Conservation (phyloP, 2,797 vertebrate species). For the Capromys pilorides region DNA sequence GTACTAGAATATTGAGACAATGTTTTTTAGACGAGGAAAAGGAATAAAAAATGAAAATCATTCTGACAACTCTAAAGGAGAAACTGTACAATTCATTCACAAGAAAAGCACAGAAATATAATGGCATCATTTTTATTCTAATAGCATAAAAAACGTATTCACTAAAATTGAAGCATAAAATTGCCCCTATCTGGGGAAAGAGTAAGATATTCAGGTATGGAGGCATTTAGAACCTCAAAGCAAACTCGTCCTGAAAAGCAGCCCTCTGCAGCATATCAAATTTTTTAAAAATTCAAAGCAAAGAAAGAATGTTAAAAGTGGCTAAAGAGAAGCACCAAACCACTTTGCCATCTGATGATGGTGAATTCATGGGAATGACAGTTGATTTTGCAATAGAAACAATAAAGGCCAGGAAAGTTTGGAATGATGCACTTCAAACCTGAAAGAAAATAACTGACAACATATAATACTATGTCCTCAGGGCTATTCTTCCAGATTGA, state of each 20-base stretch:
- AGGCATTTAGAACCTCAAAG: not conserved
- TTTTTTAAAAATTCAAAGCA: not conserved
- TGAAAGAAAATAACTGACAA: not conserved
- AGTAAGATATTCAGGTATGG: not conserved
- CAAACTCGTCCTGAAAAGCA: not conserved
- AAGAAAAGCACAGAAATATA: not conserved
- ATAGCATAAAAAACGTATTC: not conserved
- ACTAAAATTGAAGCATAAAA: not conserved
- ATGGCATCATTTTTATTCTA: not conserved
- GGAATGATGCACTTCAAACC: not conserved
- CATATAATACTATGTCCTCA: too few relatives aligned
- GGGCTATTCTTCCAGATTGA: not conserved
- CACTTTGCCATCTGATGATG: not conserved
- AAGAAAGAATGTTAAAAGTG: not conserved
- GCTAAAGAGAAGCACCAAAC: not conserved
- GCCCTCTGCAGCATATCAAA: not conserved
- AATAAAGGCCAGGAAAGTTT: not conserved
- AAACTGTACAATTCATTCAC: not conserved
- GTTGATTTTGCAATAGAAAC: not conserved
- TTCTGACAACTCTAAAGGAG: not conserved
- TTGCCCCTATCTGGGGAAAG: not conserved
- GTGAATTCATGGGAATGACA: not conserved
- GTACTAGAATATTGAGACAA: not conserved
- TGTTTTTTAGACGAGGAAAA: not conserved
- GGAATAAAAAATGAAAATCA: not conserved